Percentiles rank a stretch among this genome's conserved stretches.
These are phyloP conservation scores for Cyclopterus lumpus DNA, from an alignment of 2,797 vertebrate species.

Conservation along the genomic window DNA sequence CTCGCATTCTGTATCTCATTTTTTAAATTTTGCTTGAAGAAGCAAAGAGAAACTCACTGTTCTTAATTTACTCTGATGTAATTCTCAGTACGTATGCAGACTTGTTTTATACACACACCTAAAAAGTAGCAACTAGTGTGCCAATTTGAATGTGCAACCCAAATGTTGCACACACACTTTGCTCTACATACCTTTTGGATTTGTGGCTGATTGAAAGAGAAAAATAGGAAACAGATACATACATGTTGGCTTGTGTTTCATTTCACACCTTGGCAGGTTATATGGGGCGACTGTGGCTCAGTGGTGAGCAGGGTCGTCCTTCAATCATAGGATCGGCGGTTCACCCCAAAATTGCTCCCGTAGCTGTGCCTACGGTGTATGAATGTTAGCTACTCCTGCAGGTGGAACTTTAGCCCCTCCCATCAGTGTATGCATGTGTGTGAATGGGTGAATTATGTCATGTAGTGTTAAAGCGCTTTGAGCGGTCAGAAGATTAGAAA, in stretches of 20 bases:
- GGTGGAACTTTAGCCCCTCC: too few relatives aligned
- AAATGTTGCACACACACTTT: slow-evolving; percentile 18
- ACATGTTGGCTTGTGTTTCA: background rate
- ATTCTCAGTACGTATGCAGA: background rate
- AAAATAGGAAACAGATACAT: background rate
- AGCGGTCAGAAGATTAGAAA: too few relatives aligned
- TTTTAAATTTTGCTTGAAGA: slow-evolving; percentile 10
- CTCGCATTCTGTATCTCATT: background rate
- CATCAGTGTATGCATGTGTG: too few relatives aligned
- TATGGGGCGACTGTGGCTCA: too few relatives aligned
- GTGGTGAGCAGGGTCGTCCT: too few relatives aligned
- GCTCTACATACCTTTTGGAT: background rate
- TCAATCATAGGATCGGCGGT: too few relatives aligned
- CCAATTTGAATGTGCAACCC: slow-evolving; percentile 11
- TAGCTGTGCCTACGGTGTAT: too few relatives aligned
- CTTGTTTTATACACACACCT: background rate
- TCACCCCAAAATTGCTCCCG: too few relatives aligned
- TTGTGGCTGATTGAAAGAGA: slow-evolving; percentile 7
- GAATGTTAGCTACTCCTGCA: too few relatives aligned
- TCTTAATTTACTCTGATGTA: background rate
- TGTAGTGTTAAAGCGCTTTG: too few relatives aligned
- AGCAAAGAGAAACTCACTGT: slow-evolving; percentile 27
- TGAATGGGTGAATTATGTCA: too few relatives aligned
- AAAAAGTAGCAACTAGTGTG: background rate
- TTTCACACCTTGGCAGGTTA: background rate